A percentile compares a stretch with the other conserved stretches of the same genome.
Conservation (phyloP, 2,113 vertebrate genomes). For the Cairina moschata region DNA sequence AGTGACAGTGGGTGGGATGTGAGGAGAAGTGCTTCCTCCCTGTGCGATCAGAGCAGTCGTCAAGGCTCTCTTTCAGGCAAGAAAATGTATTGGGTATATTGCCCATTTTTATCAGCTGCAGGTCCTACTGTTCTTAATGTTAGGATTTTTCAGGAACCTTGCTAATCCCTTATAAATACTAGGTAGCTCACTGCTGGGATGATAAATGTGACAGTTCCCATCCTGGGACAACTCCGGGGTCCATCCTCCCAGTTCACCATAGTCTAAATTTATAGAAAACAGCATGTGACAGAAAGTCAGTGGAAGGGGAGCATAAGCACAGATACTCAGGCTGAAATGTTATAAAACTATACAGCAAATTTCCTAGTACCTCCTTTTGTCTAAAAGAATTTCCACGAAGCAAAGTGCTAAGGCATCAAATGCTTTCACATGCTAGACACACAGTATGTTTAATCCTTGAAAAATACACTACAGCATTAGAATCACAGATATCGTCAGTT, state of each 20-base stretch:
- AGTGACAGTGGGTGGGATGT: not conserved
- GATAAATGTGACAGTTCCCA: not conserved
- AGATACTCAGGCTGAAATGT: not conserved
- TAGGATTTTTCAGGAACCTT: not conserved
- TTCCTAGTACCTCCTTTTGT: not conserved
- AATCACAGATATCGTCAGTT: not conserved
- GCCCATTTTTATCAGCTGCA: not conserved
- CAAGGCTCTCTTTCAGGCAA: not conserved
- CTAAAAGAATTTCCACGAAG: not conserved
- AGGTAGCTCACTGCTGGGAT: not conserved
- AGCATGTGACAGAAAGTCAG: not conserved
- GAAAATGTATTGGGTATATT: not conserved
- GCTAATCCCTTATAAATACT: not conserved
- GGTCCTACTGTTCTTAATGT: not conserved
- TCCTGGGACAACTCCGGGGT: not conserved
- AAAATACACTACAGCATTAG: not conserved
- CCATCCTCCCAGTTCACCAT: not conserved
- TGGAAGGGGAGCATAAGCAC: not conserved
- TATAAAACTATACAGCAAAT: rapidly evolving
- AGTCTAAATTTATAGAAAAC: not conserved
- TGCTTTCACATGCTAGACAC: not conserved
- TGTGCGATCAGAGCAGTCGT: not conserved
- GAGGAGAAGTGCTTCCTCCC: not conserved
- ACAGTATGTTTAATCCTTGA: not conserved
- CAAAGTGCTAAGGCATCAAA: not conserved